Evolutionary conservation across 2,888 invertebrate species (phyloP), one percentile per base, ranked within the genome.

Genomic region (Conchocele bisecta): DNA sequence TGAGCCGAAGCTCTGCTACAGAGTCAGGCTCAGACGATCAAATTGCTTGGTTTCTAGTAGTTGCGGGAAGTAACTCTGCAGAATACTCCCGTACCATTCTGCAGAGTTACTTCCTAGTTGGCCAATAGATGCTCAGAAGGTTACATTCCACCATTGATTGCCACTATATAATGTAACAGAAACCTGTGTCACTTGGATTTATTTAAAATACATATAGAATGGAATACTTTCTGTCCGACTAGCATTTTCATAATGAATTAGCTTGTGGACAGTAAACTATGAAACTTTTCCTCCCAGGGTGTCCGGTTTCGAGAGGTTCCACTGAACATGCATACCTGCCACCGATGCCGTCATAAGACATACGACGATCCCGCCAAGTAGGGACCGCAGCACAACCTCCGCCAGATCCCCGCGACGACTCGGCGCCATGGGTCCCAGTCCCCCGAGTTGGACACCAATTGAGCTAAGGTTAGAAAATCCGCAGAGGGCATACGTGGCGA

Each of bases 401-500:
- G 96, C 94, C 24, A 97, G 93, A 13, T 94, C 93, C 31, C 93
- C 92, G 60, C 94, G 92, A 82, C 95, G 94, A 22, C 93, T 92
- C 0, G 97, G 97, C 0, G 96, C 95, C 92, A 98, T 93, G 0
- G 95, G 93, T 0, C 95, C 93, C 17, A 97, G 91, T 0, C 94
- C 94, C 0, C 96, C 97, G 24, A 97, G 94, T 92, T 95, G 94
- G 71, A 96, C 96, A 0, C 97, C 97, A 0, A 97, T 93, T 0
- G 97, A 95, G 7, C 95, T 94, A 0, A 97, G 95, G 92, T 98
- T 98, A 0, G 97, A 95, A 91, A 98, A 98, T 0, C 97, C 97
- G 87, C 97, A 98, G 31, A 98, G 94, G 0, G 97, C 96, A 88
- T 95, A 98, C 0, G 97, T 98, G 95, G n/a, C n/a, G n/a, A n/a